Evolutionary conservation across 30 jellyfish, hydroid and myxozoan species (phyloP).

Genomic region (Turritopsis rubra): DNA sequence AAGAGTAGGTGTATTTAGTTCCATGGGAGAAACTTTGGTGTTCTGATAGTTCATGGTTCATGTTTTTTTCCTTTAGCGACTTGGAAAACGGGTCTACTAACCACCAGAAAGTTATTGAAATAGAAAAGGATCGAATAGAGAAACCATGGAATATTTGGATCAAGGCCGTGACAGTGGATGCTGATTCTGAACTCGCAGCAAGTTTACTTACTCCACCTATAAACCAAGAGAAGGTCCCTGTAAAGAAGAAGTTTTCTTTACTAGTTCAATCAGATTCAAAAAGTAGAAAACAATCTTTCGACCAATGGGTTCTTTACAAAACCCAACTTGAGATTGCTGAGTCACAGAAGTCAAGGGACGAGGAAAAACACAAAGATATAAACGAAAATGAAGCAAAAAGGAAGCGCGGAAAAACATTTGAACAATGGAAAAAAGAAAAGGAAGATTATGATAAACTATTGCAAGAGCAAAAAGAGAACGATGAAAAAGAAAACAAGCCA

Average conservation of each 20-base stretch:
- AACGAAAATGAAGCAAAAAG: background rate
- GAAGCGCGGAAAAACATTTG: conserved; percentile 11
- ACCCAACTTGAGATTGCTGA: conserved; percentile 4
- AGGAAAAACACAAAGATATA: background rate
- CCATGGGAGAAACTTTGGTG: no score
- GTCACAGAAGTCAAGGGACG: conserved; percentile 3
- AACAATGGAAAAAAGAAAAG: conserved; percentile 11
- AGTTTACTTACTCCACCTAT: background rate
- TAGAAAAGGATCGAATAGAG: conserved; percentile 24
- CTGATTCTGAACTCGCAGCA: conserved; percentile 1
- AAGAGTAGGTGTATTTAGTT: no score
- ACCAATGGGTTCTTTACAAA: conserved; percentile 13
- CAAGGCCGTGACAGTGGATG: conserved; percentile 22
- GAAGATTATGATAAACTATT: conserved; percentile 9
- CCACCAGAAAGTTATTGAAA: conserved; percentile 5
- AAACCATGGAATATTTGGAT: conserved; percentile 24
- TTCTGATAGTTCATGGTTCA: no score
- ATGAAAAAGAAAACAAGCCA: conserved; percentile 4
- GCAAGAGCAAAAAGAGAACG: conserved; percentile 8
- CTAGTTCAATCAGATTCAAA: conserved; percentile 8
- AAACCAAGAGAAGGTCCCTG: background rate
- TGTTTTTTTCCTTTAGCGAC: background rate
- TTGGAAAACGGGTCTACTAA: background rate
- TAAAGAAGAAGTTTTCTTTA: background rate
- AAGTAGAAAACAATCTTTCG: conserved; percentile 7